phyloP scores from a whole-genome alignment of 2,113 vertebrate species.

The Eidolon helvum region DNA sequence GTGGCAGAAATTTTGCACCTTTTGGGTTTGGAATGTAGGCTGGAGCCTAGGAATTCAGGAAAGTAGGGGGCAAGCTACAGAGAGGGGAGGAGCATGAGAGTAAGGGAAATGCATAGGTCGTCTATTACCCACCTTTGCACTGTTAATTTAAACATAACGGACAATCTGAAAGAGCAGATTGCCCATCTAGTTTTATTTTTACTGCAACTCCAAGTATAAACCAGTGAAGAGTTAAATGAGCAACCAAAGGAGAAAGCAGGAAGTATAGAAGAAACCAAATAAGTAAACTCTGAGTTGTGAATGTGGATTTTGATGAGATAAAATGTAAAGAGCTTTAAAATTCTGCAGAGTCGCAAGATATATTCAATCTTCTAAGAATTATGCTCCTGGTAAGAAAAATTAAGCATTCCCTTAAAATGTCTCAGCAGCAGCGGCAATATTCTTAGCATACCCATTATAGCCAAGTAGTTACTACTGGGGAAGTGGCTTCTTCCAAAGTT shows the following conservation, averaged over 20 bases:
- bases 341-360: not conserved
- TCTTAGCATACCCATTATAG: not conserved
- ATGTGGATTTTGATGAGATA: not conserved
- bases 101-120: not conserved
- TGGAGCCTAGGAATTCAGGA: not conserved
- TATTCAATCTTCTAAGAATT: not conserved
- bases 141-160: not conserved
- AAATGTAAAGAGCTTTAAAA: conserved; percentile 24
- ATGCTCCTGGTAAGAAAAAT: not conserved
- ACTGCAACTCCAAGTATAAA: not conserved
- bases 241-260: not conserved
- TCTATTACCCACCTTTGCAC: not conserved
- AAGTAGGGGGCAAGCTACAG: not conserved
- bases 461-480: not conserved
- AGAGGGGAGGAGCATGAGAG: not conserved
- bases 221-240: not conserved
- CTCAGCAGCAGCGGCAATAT: not conserved
- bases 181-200: not conserved
- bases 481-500: not conserved
- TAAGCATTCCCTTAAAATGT: conserved; percentile 6
- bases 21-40: not conserved
- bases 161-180: not conserved
- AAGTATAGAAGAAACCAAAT: not conserved
- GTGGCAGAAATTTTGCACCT: not conserved
- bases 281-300: not conserved